Percentiles rank a stretch among this genome's conserved stretches.
Evolutionary conservation across 2,113 vertebrate genomes (phyloP).

Genomic region (Nannobrachium achirus): DNA sequence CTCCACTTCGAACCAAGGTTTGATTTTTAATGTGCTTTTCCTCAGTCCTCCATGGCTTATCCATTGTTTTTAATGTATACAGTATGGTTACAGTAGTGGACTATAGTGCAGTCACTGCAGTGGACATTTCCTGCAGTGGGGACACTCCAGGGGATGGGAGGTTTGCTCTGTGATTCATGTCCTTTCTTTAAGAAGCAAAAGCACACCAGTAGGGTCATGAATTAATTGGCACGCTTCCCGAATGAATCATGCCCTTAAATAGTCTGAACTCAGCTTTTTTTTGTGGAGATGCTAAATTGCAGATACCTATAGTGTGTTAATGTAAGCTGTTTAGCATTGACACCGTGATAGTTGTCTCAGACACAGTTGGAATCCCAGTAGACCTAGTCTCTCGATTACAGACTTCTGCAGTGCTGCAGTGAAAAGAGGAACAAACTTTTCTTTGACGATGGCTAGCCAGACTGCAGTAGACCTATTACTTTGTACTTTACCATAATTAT

Average conservation of each 20-base stretch:
- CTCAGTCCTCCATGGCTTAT: neutral
- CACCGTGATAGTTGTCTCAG: constrained; percentile 1
- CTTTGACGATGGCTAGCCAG: no score
- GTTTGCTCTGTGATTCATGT: constrained; percentile 1
- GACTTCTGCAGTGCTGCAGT: no score
- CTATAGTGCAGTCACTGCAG: neutral
- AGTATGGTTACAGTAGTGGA: no score
- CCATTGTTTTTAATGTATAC: constrained; percentile 11
- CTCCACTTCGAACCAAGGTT: no score
- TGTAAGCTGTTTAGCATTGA: neutral
- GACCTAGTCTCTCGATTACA: no score
- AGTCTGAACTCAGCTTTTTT: constrained; percentile 25
- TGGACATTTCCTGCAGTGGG: neutral
- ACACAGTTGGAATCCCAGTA: constrained; percentile 11
- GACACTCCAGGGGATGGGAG: neutral
- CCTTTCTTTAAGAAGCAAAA: neutral
- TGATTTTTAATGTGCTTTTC: constrained; percentile 13
- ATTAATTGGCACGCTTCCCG: constrained; percentile 25
- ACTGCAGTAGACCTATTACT: no score
- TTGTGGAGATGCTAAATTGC: neutral
- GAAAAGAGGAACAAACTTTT: no score
- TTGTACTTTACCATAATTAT: no score
- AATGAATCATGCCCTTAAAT: neutral
- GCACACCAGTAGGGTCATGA: neutral
- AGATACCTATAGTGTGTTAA: neutral